These are phyloP conservation scores for Recurvirostra avosetta DNA, from an alignment of 2,113 vertebrate species.

Conservation along the genomic window DNA sequence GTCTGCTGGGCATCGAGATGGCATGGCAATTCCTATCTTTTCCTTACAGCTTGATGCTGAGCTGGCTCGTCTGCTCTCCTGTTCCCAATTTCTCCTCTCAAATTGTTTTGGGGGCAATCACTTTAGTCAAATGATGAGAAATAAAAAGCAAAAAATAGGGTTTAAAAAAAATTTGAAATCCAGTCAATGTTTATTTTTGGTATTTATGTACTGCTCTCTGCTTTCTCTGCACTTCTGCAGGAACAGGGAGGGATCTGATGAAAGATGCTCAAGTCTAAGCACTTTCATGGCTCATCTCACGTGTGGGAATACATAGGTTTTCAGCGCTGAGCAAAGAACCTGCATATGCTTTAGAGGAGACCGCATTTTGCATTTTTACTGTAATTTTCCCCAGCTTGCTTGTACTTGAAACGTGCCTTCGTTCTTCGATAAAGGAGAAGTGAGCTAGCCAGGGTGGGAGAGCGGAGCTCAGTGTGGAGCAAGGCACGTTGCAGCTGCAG, in stretches of 20 bases:
- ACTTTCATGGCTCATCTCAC: not conserved
- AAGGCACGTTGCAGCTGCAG: constrained; percentile 60
- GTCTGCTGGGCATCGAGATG: not conserved
- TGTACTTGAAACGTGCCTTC: not conserved
- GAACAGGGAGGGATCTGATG: not conserved
- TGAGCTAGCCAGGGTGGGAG: not conserved
- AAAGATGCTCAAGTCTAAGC: not conserved
- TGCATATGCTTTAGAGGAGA: not conserved
- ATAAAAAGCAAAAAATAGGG: not conserved
- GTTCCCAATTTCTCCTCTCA: not conserved
- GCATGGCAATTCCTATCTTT: not conserved
- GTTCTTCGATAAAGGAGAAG: constrained; percentile 28
- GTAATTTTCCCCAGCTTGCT: not conserved
- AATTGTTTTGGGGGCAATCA: not conserved
- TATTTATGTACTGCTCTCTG: not conserved
- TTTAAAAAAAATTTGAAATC: not conserved
- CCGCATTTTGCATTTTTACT: not conserved
- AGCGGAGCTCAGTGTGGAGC: not conserved
- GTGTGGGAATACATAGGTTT: not conserved
- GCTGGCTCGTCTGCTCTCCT: not conserved
- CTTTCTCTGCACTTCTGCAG: not conserved
- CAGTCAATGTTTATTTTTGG: not conserved
- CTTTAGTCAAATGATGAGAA: not conserved
- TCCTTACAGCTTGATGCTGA: not conserved
- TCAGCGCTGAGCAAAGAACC: not conserved